phyloP scores from a whole-genome alignment of 2,888 invertebrate genomes.

The Belgica antarctica region DNA sequence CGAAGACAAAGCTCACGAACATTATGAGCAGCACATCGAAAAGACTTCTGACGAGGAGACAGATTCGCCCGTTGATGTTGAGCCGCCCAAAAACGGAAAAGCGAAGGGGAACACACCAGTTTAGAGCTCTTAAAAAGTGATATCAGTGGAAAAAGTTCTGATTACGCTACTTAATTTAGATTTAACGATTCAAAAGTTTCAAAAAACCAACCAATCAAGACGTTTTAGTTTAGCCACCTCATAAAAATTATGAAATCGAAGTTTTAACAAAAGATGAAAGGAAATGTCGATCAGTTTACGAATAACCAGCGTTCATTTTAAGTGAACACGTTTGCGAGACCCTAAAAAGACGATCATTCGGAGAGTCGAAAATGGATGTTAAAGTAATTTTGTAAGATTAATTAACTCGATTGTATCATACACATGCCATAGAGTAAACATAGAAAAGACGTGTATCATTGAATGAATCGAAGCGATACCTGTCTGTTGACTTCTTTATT shows the following conservation, averaged over 20 bases:
- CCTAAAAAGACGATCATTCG: no score
- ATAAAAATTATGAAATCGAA: not conserved
- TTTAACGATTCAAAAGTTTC: not conserved
- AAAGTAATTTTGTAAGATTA: no score
- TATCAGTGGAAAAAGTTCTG: slow-evolving; percentile 9
- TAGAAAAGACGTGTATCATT: no score
- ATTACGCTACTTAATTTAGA: not conserved
- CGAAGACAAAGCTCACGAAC: slow-evolving; percentile 38
- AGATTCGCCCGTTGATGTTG: not conserved
- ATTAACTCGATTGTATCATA: no score
- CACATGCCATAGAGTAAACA: no score
- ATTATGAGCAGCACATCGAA: slow-evolving; percentile 25
- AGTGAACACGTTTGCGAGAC: no score
- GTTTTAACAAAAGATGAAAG: no score
- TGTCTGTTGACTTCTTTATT: no score
- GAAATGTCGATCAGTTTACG: no score
- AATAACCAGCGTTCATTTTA: no score
- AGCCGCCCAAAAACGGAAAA: slow-evolving; percentile 8
- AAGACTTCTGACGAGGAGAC: slow-evolving; percentile 7
- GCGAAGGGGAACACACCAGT: slow-evolving; percentile 41
- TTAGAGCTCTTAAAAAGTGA: slow-evolving; percentile 11
- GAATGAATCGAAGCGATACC: no score
- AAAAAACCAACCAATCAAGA: not conserved
- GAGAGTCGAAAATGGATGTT: no score
- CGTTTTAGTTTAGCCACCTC: not conserved